These are phyloP conservation scores for Augochlorella aurata DNA, from an alignment of 2,888 invertebrate species.

Conservation along the genomic window DNA sequence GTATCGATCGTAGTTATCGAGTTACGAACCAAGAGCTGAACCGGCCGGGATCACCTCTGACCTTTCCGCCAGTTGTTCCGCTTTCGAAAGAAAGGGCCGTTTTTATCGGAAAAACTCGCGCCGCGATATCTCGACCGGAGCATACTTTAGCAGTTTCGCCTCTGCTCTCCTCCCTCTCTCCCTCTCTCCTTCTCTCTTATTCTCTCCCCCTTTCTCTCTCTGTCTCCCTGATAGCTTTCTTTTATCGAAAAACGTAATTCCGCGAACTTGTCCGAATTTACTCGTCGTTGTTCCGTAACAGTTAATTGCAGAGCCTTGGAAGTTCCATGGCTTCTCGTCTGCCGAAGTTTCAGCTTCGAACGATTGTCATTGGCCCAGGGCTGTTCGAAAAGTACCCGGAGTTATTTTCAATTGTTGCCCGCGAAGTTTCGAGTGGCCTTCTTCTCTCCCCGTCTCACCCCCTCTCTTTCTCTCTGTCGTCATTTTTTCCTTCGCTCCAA, in stretches of 20 bases:
- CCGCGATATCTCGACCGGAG: slow-evolving; percentile 9
- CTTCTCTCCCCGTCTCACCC: not conserved
- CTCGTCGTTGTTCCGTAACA: slow-evolving; percentile 45
- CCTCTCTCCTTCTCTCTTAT: not conserved
- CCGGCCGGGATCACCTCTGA: slow-evolving; percentile 3
- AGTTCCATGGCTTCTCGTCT: slow-evolving; percentile 48
- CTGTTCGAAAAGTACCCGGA: slow-evolving; percentile 46
- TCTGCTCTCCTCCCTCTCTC: not conserved
- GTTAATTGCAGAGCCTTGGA: slow-evolving; percentile 51
- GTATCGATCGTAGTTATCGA: slow-evolving; percentile 12
- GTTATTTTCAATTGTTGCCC: slow-evolving; percentile 54
- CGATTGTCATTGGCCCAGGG: slow-evolving; percentile 50
- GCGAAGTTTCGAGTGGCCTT: slow-evolving; percentile 29
- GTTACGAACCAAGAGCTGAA: not conserved
- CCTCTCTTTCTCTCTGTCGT: not conserved
- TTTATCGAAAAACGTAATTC: slow-evolving; percentile 38
- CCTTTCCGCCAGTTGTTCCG: slow-evolving; percentile 23
- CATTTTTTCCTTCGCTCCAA: slow-evolving; percentile 13
- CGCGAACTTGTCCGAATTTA: slow-evolving; percentile 40
- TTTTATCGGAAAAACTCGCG: slow-evolving; percentile 30
- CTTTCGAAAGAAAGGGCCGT: slow-evolving; percentile 6
- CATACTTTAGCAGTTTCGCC: slow-evolving; percentile 25
- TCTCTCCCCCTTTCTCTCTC: not conserved
- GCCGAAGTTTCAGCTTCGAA: slow-evolving; percentile 45
- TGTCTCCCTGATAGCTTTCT: not conserved